phyloP scores from a whole-genome alignment of 2,113 vertebrate species.

The Rhagologus leucostigma region DNA sequence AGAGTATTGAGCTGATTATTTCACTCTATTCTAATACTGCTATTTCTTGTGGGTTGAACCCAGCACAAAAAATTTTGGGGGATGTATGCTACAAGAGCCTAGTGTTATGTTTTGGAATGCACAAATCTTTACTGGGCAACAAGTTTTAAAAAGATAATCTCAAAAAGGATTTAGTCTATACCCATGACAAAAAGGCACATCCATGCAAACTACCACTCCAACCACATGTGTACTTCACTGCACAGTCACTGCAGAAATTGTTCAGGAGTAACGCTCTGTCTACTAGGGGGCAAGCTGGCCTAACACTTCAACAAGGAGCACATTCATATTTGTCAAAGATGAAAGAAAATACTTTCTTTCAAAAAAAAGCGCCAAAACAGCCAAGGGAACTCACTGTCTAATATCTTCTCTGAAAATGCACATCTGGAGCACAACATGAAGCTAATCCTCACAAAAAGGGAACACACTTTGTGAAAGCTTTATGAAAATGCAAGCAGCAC shows the following conservation, averaged over 20 bases:
- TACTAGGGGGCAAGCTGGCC: background rate
- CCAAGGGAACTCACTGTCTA: background rate
- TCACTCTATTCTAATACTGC: background rate
- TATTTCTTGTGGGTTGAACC: background rate
- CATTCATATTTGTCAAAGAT: background rate
- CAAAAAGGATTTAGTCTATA: background rate
- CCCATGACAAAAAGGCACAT: background rate
- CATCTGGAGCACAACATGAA: slow-evolving; percentile 28
- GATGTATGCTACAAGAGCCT: background rate
- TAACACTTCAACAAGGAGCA: background rate
- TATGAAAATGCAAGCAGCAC: slow-evolving; percentile 38
- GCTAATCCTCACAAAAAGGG: background rate
- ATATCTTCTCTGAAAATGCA: background rate
- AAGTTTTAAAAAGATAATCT: background rate
- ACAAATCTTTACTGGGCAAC: background rate
- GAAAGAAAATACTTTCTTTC: background rate
- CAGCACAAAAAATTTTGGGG: background rate
- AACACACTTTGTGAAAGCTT: background rate
- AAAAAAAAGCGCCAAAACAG: background rate
- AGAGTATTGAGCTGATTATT: background rate
- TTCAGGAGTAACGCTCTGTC: background rate
- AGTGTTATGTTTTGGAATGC: background rate
- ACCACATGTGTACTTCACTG: background rate
- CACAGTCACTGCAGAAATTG: background rate
- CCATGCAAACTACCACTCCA: background rate